These are phyloP conservation scores for Benitochromis conjunctus DNA, from an alignment of 2,113 vertebrate species.

Conservation along the genomic window DNA sequence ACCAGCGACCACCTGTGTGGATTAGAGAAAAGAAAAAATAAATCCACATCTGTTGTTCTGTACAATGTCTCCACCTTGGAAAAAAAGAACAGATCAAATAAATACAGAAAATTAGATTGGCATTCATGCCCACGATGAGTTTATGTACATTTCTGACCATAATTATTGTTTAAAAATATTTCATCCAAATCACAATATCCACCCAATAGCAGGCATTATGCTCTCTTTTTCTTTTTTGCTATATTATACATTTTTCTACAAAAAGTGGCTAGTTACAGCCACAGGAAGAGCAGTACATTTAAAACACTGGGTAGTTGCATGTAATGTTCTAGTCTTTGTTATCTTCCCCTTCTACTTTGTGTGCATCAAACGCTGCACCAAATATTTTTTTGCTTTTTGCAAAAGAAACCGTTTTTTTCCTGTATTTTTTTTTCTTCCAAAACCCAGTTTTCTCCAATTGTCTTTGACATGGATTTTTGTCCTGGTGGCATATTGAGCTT, in stretches of 20 bases:
- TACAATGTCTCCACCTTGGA: fast-evolving
- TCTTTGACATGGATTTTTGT: neutral
- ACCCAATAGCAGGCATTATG: neutral
- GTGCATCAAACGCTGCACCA: conserved; percentile 10
- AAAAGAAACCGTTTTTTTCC: neutral
- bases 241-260: neutral
- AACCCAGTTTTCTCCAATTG: neutral
- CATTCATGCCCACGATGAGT: neutral
- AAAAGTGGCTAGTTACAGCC: neutral
- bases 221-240: neutral
- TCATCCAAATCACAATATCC: too few species aligned
- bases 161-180: neutral
- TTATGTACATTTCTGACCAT: too few species aligned
- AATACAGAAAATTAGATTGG: neutral
- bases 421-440: neutral
- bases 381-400: conserved; percentile 1
- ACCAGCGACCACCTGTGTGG: neutral
- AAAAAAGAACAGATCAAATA: neutral
- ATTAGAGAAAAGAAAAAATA: neutral
- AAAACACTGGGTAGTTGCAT: conserved; percentile 19
- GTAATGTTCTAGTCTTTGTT: neutral
- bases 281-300: neutral
- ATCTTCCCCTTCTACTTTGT: neutral
- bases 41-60: neutral
- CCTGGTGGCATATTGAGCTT: conserved; percentile 14